A percentile compares a stretch with the other conserved stretches of the same genome.
These are phyloP conservation scores for Melanostoma mellinum DNA, from an alignment of 2,888 invertebrate genomes.

Conservation along the genomic window DNA sequence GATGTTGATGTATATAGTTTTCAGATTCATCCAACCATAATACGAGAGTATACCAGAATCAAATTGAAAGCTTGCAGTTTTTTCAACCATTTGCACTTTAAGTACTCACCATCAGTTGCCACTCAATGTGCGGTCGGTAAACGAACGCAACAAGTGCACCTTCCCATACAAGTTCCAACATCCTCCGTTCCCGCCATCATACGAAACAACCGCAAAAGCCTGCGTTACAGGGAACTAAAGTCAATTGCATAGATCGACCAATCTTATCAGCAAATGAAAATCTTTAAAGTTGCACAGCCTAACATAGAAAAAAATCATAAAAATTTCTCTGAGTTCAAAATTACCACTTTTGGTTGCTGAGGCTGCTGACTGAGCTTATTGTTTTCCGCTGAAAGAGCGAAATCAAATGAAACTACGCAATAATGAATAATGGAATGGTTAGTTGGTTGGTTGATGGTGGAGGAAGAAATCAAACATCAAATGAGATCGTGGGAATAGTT, in stretches of 20 bases:
- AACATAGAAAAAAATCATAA: conserved; percentile 41
- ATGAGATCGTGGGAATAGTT: conserved; percentile 72
- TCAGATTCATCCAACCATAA: background rate
- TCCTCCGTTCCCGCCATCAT: conserved; percentile 3
- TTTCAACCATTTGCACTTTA: conserved; percentile 4
- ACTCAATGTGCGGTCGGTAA: conserved; percentile 12
- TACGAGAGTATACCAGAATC: background rate
- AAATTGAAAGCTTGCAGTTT: conserved; percentile 30
- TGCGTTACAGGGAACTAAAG: conserved; percentile 9
- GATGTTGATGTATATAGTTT: background rate
- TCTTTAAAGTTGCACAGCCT: conserved; percentile 53
- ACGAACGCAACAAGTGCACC: conserved; percentile 27
- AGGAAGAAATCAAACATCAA: conserved; percentile 68
- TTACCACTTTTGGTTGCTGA: conserved; percentile 32
- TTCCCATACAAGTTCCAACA: background rate
- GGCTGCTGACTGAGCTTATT: conserved; percentile 55
- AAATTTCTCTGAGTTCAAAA: conserved; percentile 56
- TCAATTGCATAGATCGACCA: conserved; percentile 22
- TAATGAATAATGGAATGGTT: conserved; percentile 72
- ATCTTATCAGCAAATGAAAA: conserved; percentile 67
- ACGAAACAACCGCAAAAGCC: conserved; percentile 7
- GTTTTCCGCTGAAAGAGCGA: conserved; percentile 69
- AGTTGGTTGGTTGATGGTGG: conserved; percentile 19
- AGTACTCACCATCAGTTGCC: background rate
- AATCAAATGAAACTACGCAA: conserved; percentile 73